Evolutionary conservation across 2,113 vertebrate genomes (phyloP).

Genomic region (Tauraco erythrolophus): DNA sequence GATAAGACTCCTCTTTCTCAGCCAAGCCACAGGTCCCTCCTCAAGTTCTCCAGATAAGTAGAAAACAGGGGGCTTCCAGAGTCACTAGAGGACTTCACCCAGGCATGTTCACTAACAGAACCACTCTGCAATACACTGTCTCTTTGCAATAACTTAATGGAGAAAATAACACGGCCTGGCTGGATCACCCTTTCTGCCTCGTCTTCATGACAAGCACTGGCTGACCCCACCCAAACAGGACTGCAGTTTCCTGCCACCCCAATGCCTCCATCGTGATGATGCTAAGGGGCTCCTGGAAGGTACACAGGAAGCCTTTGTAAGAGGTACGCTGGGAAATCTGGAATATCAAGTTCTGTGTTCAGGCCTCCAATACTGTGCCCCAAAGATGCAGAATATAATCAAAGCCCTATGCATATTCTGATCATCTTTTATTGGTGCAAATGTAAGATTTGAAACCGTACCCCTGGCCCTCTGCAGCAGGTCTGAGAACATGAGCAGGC

Average conservation of each 20-base stretch:
- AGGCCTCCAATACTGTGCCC: not conserved
- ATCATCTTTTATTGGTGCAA: not conserved
- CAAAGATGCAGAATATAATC: not conserved
- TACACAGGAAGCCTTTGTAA: not conserved
- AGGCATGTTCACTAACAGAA: not conserved
- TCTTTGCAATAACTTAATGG: not conserved
- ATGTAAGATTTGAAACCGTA: not conserved
- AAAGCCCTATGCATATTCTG: not conserved
- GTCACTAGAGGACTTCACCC: not conserved
- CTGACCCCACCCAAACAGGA: not conserved
- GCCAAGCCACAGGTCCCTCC: not conserved
- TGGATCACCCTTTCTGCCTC: not conserved
- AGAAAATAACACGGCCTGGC: not conserved
- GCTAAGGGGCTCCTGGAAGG: not conserved
- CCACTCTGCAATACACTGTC: not conserved
- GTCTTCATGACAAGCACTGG: accelerated
- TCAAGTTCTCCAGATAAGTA: not conserved
- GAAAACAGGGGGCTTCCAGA: not conserved
- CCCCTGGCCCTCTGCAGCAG: not conserved
- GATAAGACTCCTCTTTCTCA: not conserved
- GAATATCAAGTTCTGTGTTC: not conserved
- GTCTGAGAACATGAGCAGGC: not conserved
- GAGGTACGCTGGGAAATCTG: not conserved
- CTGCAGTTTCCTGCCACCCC: not conserved
- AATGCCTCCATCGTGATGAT: not conserved